These are phyloP conservation scores for Esox lucius DNA, from an alignment of 2,797 vertebrate species.

Conservation along the genomic window DNA sequence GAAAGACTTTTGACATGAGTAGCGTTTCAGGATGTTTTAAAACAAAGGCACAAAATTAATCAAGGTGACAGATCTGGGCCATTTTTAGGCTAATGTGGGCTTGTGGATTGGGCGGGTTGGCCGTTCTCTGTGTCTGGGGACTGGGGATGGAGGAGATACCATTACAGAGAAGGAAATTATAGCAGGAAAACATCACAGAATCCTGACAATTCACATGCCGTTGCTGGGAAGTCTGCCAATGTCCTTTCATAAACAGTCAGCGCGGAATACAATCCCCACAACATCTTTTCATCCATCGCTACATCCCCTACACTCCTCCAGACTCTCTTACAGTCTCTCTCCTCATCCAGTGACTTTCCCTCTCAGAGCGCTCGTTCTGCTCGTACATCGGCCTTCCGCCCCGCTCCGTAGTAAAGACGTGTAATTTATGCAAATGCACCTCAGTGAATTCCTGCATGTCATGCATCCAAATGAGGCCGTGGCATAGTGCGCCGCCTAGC, in stretches of 20 bases:
- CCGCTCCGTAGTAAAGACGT: slow-evolving; percentile 48
- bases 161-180: slow-evolving; percentile 84
- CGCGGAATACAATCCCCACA: slow-evolving; percentile 37
- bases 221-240: slow-evolving; percentile 56
- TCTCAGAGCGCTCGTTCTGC: slow-evolving; percentile 26
- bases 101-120: slow-evolving; percentile 73
- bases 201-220: slow-evolving; percentile 60
- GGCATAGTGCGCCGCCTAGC: slow-evolving; percentile 28
- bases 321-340: not conserved
- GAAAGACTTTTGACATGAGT: slow-evolving; percentile 83
- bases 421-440: slow-evolving; percentile 71
- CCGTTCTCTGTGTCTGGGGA: slow-evolving; percentile 73
- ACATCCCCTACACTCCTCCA: not conserved
- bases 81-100: slow-evolving; percentile 82
- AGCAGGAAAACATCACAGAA: slow-evolving; percentile 80
- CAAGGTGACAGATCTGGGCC: slow-evolving; percentile 86
- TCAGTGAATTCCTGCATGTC: slow-evolving; percentile 68
- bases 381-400: slow-evolving; percentile 48
- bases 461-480: slow-evolving; percentile 71
- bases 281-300: no score
- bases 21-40: slow-evolving; percentile 82
- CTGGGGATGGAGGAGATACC: slow-evolving; percentile 69
- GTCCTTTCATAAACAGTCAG: slow-evolving; percentile 55
- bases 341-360: not conserved
- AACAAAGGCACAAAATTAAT: slow-evolving; percentile 88